Evolutionary conservation across 1,140 invertebrate genomes (phyloP).

Genomic region (Drosophila takahashii): DNA sequence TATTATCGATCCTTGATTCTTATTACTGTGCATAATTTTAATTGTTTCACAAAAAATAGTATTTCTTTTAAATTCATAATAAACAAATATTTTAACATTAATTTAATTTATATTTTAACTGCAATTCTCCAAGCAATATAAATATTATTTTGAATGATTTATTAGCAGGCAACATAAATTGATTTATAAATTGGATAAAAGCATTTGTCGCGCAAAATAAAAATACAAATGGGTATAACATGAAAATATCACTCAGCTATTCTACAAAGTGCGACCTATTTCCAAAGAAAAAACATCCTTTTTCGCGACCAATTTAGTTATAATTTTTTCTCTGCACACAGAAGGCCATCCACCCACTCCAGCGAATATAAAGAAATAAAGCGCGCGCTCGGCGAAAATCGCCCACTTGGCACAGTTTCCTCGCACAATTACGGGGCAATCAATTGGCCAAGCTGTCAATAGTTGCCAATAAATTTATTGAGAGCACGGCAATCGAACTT

Average conservation of each 20-base stretch:
- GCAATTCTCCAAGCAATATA: too few relatives aligned
- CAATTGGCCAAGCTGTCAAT: slow-evolving; percentile 78
- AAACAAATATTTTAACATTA: too few relatives aligned
- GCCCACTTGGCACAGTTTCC: slow-evolving; percentile 71
- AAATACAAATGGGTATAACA: neutral
- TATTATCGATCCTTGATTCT: too few relatives aligned
- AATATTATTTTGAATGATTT: too few relatives aligned
- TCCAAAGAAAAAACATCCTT: neutral
- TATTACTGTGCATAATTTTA: too few relatives aligned
- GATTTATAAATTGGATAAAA: neutral
- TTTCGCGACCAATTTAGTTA: neutral
- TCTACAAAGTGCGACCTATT: neutral
- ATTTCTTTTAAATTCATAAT: too few relatives aligned
- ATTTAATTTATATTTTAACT: too few relatives aligned
- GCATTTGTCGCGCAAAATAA: too few relatives aligned
- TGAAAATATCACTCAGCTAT: neutral
- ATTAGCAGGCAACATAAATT: too few relatives aligned
- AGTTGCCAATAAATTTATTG: slow-evolving; percentile 75
- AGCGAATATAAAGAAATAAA: slow-evolving; percentile 21
- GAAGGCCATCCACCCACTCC: slow-evolving; percentile 5
- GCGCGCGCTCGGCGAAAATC: slow-evolving; percentile 10
- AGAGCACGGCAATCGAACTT: slow-evolving; percentile 74
- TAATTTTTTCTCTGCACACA: slow-evolving; percentile 17
- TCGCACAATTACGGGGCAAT: slow-evolving; percentile 76
- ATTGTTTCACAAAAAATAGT: too few relatives aligned